These are phyloP conservation scores for Psephotus haematonotus DNA, from an alignment of 2,113 vertebrate species.

Conservation along the genomic window DNA sequence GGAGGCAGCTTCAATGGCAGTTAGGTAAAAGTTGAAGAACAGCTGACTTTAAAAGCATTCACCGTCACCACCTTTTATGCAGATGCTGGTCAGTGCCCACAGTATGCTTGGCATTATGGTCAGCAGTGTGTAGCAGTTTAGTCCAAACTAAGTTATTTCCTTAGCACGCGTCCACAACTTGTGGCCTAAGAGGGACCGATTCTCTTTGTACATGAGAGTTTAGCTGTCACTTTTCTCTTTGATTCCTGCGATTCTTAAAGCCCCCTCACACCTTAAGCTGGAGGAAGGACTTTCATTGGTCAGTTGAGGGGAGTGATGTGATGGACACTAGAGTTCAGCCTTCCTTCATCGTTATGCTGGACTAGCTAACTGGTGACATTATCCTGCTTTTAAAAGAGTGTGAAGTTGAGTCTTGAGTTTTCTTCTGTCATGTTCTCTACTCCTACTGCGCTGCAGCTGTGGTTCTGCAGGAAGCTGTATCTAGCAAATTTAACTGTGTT, in stretches of 20 bases:
- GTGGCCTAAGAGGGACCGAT: neutral
- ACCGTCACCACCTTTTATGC: neutral
- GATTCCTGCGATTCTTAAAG: neutral
- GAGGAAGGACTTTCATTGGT: neutral
- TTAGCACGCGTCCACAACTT: accelerated
- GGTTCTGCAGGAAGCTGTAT: neutral
- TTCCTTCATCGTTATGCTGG: accelerated
- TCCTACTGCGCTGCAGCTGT: neutral
- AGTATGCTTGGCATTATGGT: accelerated
- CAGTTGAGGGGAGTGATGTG: neutral
- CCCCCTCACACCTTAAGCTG: neutral
- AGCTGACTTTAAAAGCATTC: neutral
- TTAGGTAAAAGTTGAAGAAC: neutral
- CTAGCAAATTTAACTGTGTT: neutral
- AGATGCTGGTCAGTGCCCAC: neutral
- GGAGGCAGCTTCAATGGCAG: neutral
- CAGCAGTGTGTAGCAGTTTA: neutral
- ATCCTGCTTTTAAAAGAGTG: neutral
- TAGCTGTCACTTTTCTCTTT: neutral
- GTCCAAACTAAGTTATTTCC: neutral
- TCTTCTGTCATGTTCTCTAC: neutral
- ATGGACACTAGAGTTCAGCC: neutral
- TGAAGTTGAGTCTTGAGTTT: neutral
- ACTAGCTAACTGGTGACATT: neutral
- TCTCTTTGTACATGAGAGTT: neutral